Percentiles rank a stretch among this genome's conserved stretches.
Evolutionary conservation across 2,797 vertebrate genomes (phyloP).

Genomic region (Denticeps clupeoides): DNA sequence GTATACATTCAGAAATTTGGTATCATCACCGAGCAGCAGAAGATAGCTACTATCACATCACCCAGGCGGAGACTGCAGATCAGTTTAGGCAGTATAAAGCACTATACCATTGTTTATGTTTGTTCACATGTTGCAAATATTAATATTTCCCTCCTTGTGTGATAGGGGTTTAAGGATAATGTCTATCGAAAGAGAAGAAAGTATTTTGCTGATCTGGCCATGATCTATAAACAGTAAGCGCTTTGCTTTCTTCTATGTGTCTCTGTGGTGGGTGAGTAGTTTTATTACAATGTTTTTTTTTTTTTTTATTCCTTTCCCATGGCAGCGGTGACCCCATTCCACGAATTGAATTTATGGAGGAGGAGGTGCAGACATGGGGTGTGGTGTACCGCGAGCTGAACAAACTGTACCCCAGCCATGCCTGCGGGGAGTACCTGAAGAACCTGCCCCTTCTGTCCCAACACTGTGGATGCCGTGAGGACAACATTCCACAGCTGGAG

Average conservation of each 20-base stretch:
- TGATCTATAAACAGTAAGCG: constrained; percentile 90
- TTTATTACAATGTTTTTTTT: background rate
- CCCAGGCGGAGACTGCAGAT: no score
- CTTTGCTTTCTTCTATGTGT: background rate
- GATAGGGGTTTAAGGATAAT: constrained; percentile 91
- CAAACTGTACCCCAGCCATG: constrained; percentile 88
- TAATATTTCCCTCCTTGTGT: constrained; percentile 1
- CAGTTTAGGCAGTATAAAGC: no score
- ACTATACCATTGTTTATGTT: background rate
- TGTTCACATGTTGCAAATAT: background rate
- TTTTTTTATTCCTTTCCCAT: background rate
- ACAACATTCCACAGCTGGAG: constrained; percentile 95
- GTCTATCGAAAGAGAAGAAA: constrained; percentile 94
- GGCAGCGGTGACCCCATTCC: constrained; percentile 83
- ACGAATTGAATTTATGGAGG: constrained; percentile 87
- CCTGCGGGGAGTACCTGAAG: constrained; percentile 91
- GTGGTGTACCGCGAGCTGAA: constrained; percentile 88
- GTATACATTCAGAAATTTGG: background rate
- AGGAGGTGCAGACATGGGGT: constrained; percentile 93
- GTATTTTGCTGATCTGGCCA: constrained; percentile 94
- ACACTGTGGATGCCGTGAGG: constrained; percentile 83
- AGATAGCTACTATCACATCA: no score
- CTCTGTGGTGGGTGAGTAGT: background rate
- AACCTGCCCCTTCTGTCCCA: constrained; percentile 87
- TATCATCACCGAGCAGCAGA: background rate